Conservation (phyloP, 1,140 invertebrate genomes). For the Rhysida immarginata region DNA sequence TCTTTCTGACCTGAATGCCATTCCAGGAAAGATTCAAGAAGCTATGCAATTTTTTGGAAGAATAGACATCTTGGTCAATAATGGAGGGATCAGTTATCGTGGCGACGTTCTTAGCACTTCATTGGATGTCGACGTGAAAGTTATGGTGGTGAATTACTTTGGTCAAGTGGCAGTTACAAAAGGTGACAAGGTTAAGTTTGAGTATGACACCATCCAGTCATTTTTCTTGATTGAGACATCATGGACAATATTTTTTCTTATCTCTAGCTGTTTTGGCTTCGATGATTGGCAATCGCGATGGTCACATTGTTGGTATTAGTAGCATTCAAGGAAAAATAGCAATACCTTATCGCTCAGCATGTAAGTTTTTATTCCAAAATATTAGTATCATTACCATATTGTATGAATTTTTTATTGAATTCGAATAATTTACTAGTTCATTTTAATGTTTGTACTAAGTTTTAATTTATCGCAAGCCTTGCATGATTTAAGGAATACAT, state of each 20-base stretch:
- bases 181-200: too few species aligned
- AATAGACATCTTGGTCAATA: constrained; percentile 83
- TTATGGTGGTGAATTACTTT: constrained; percentile 92
- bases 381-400: too few species aligned
- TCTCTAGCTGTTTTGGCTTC: constrained; percentile 56
- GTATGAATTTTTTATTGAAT: too few species aligned
- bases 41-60: constrained; percentile 45
- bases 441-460: too few species aligned
- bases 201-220: too few species aligned
- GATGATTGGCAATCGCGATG: constrained; percentile 60
- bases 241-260: too few species aligned
- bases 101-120: constrained; percentile 57
- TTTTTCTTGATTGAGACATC: too few species aligned
- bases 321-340: constrained; percentile 84
- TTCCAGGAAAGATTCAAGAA: constrained; percentile 45
- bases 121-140: constrained; percentile 67
- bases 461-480: too few species aligned
- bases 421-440: too few species aligned
- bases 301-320: constrained; percentile 79
- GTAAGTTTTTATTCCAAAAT: constrained; percentile 7
- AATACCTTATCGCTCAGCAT: constrained; percentile 51
- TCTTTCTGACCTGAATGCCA: constrained; percentile 47
- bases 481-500: too few species aligned
- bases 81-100: constrained; percentile 67
- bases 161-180: constrained; percentile 78